Base-by-base conservation (phyloP, 2,797 vertebrate species). In the Falco cherrug region DNA sequence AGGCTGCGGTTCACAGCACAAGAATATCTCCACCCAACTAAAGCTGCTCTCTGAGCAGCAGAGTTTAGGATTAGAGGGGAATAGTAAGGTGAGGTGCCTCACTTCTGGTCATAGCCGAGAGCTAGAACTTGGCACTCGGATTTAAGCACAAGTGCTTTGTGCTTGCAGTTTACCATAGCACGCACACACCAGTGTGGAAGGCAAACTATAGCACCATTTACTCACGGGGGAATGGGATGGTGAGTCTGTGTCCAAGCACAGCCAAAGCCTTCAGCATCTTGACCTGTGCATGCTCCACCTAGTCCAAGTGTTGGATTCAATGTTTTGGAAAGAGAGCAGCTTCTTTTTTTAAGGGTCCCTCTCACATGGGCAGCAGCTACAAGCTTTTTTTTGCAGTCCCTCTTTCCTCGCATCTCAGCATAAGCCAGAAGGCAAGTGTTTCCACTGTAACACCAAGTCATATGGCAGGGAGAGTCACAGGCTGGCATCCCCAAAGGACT, bases 251-350 rank as follows among this genome's bases (percentile, higher is more conserved):
- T 28, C 31, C 45, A 28, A 10, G 63, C 56, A 45, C 19, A 51
- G 82, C 7, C 84, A 77, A 51, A 83, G 37, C 25, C 29, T 56
- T 1, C 17, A 48, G 11, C 64, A 41, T 22, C 39, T 29, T 69
- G 28, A 11, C 1, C n/a, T 43, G 1, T 37, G 25, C 1, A 2
- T 0, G 0, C 20, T 17, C 31, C n/a, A 14, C 37, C 51, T 25
- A 56, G 39, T 13, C 68, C 48, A 9, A 1, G 2, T 26, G 19
- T 31, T 70, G 35, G 13, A 70, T 45, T 76, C 39, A 67, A 33
- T 16, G 43, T 56, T 3, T 2, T 41, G 48, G 48, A 77, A 77
- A 84, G 33, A 59, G 17, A 78, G 17, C 26, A n/a, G 37, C 37
- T 74, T 50, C 19, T 37, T 47, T 78, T 70, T 50, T 48, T 11